Conservation (phyloP, 2,888 invertebrate species). For the Folsomia candida region DNA sequence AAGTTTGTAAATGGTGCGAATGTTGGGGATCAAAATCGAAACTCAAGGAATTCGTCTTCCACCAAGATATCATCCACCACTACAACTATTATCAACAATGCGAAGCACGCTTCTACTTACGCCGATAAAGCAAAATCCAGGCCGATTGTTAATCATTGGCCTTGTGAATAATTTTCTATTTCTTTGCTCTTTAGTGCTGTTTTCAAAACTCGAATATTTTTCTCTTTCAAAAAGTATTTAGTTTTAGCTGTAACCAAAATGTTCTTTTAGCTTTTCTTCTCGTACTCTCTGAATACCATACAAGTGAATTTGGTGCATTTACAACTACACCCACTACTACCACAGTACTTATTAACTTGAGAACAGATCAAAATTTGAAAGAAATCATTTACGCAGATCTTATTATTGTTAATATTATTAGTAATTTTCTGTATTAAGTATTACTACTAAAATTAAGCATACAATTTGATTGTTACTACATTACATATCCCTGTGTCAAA, state of each 20-base stretch:
- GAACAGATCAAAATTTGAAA: too few relatives aligned
- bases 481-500: not conserved
- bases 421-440: not conserved
- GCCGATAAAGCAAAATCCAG: conserved; percentile 16
- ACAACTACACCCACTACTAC: not conserved
- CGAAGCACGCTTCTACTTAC: conserved; percentile 3
- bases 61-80: not conserved
- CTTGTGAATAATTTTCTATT: not conserved
- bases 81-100: conserved; percentile 9
- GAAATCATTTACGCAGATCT: too few relatives aligned
- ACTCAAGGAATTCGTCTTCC: not conserved
- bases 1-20: not conserved
- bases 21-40: conserved; percentile 3
- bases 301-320: not conserved
- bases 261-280: too few relatives aligned
- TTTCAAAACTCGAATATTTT: not conserved
- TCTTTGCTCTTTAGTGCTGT: not conserved
- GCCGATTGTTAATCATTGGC: conserved; percentile 5
- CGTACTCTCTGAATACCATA: not conserved
- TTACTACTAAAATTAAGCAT: too few relatives aligned
- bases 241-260: too few relatives aligned
- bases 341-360: too few relatives aligned
- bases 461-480: not conserved
- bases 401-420: too few relatives aligned
- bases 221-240: too few relatives aligned